Percentiles rank a stretch among this genome's conserved stretches.
phyloP scores from a whole-genome alignment of 2,113 vertebrate genomes.

The Grus americana region DNA sequence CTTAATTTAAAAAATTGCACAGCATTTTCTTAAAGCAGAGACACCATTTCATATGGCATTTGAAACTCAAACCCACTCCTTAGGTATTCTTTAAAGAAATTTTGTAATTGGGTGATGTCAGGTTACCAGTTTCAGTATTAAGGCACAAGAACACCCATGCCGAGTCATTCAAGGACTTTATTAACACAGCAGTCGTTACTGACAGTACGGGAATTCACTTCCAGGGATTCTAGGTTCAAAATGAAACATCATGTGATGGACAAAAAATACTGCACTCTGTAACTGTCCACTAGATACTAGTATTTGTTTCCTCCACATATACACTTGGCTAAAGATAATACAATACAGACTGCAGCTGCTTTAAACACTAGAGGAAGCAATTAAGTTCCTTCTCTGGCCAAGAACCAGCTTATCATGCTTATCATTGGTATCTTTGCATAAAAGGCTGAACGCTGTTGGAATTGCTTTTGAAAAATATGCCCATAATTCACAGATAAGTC shows the following conservation, averaged over 20 bases:
- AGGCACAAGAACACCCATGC: not conserved
- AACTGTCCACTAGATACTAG: not conserved
- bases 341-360: not conserved
- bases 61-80: not conserved
- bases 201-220: not conserved
- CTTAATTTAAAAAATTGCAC: not conserved
- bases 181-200: not conserved
- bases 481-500: not conserved
- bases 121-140: not conserved
- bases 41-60: not conserved
- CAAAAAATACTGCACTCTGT: not conserved
- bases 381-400: not conserved
- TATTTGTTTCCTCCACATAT: not conserved
- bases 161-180: not conserved
- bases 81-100: too few species aligned
- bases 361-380: conserved; percentile 10
- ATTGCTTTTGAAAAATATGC: not conserved
- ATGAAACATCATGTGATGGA: not conserved
- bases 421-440: not conserved
- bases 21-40: not conserved
- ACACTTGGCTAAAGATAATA: not conserved
- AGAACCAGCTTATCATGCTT: not conserved
- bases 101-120: too few species aligned
- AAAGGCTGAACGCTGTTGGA: not conserved
- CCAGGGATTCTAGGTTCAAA: not conserved